Evolutionary conservation across 2,113 vertebrate species (phyloP).

Genomic region (Lichenostomus cassidix): DNA sequence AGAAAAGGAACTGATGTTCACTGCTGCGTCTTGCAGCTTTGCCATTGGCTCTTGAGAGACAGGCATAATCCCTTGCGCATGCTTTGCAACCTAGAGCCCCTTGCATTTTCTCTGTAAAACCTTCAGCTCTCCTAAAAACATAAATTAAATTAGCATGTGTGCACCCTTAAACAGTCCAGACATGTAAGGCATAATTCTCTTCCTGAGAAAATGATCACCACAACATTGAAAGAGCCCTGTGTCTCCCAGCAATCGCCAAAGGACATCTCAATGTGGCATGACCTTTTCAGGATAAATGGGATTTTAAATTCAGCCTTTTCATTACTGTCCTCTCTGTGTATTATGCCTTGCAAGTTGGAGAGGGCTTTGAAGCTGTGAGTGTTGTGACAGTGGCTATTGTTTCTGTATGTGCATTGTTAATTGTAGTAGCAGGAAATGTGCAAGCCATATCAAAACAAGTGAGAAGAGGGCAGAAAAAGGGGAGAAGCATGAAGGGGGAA

Average conservation of each 20-base stretch:
- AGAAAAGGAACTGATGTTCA: not conserved
- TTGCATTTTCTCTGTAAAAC: not conserved
- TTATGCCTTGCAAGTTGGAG: slow-evolving; percentile 39
- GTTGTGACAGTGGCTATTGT: slow-evolving; percentile 42
- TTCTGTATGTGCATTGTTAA: slow-evolving; percentile 12
- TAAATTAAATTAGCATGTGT: slow-evolving; percentile 46
- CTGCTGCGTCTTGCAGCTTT: not conserved
- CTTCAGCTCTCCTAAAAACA: not conserved
- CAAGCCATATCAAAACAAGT: slow-evolving; percentile 19
- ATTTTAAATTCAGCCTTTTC: slow-evolving; percentile 68
- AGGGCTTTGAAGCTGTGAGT: slow-evolving; percentile 36
- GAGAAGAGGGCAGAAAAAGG: not conserved
- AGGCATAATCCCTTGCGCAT: not conserved
- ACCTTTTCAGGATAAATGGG: slow-evolving; percentile 68
- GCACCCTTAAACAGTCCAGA: slow-evolving; percentile 5
- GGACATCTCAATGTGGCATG: slow-evolving; percentile 32
- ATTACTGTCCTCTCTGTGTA: slow-evolving; percentile 20
- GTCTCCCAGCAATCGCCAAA: slow-evolving; percentile 56
- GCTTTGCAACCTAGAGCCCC: not conserved
- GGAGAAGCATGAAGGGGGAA: not conserved
- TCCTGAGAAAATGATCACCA: slow-evolving; percentile 42
- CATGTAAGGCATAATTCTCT: slow-evolving; percentile 48
- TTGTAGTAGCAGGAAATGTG: slow-evolving; percentile 41
- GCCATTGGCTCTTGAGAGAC: not conserved
- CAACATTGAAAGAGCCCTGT: slow-evolving; percentile 27